Percentiles rank a stretch among this genome's conserved stretches.
Evolutionary conservation across 2,113 vertebrate genomes (phyloP).

Genomic region (Arvicanthis niloticus): DNA sequence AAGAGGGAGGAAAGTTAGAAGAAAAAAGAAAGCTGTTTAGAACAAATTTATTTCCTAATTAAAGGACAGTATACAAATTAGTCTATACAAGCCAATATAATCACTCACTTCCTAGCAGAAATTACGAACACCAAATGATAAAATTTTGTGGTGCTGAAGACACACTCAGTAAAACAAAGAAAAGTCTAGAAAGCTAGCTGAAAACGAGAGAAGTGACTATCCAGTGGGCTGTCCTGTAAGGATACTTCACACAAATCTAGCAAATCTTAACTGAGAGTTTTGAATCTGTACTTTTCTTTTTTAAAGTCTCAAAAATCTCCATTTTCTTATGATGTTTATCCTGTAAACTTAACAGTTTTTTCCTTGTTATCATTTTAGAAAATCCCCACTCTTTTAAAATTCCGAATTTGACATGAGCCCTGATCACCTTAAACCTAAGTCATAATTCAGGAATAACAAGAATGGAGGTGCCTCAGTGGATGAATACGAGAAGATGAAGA

Average conservation of each 20-base stretch:
- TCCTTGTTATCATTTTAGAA: background rate
- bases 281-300: background rate
- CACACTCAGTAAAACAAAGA: background rate
- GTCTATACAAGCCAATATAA: background rate
- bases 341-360: background rate
- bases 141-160: background rate
- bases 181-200: background rate
- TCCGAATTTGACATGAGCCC: background rate
- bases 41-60: background rate
- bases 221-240: background rate
- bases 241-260: background rate
- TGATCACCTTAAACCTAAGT: background rate
- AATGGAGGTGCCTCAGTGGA: background rate
- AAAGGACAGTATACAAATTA: background rate
- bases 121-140: constrained; percentile 34
- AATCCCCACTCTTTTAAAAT: background rate
- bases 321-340: background rate
- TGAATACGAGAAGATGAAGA: background rate
- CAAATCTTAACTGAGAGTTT: background rate
- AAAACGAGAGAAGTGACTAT: background rate
- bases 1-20: too few species aligned
- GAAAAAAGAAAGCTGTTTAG: too few species aligned
- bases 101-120: background rate
- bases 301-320: background rate
- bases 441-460: background rate